These are phyloP conservation scores for Dicaeum eximium DNA, from an alignment of 2,113 vertebrate genomes.

Conservation along the genomic window DNA sequence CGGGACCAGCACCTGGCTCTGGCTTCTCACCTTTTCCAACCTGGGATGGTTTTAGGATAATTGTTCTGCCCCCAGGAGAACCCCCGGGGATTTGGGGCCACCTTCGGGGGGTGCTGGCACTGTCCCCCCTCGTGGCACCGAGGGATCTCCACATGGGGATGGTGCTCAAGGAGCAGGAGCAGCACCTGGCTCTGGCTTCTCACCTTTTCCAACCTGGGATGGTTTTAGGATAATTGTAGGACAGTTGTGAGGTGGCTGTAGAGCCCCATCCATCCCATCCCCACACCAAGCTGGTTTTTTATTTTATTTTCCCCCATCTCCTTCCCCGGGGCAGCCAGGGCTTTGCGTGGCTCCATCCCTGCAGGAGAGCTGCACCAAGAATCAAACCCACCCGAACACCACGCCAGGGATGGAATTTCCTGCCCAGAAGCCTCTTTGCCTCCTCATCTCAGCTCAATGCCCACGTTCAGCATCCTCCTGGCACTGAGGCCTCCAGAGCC, in stretches of 20 bases:
- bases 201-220: rapidly evolving
- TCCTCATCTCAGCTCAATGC: rapidly evolving
- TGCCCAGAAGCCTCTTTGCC: neutral
- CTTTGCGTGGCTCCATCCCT: neutral
- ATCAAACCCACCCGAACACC: too few relatives aligned
- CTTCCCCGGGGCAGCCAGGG: rapidly evolving
- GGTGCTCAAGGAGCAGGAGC: neutral
- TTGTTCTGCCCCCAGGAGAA: too few relatives aligned
- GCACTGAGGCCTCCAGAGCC: rapidly evolving
- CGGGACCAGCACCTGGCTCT: rapidly evolving
- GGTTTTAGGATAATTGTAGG: rapidly evolving
- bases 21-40: rapidly evolving
- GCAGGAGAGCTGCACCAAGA: rapidly evolving
- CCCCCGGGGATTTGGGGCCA: rapidly evolving
- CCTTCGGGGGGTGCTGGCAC: rapidly evolving
- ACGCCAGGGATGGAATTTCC: rapidly evolving
- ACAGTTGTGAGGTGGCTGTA: neutral
- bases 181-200: rapidly evolving
- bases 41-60: rapidly evolving
- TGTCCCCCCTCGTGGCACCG: rapidly evolving
- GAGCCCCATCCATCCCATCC: neutral
- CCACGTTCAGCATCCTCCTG: rapidly evolving
- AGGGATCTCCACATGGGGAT: rapidly evolving
- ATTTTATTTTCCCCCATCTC: rapidly evolving
- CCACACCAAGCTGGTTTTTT: rapidly evolving